Evolutionary conservation across 2,113 vertebrate species (phyloP).

Genomic region (Dasypus novemcinctus): DNA sequence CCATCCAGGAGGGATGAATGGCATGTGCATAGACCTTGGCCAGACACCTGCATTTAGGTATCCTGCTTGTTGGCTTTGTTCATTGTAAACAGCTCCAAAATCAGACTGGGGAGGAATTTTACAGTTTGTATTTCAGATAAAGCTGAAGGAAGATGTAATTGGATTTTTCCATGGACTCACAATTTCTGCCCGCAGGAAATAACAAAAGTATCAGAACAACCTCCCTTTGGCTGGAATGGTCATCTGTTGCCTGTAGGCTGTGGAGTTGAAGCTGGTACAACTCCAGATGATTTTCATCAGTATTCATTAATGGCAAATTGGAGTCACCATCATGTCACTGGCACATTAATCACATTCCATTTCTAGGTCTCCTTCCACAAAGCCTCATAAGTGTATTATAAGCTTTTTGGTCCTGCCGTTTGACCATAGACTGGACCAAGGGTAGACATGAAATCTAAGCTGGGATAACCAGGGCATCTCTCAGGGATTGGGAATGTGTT

Average conservation of each 20-base stretch:
- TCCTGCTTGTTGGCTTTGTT: neutral
- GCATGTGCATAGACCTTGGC: fast-evolving
- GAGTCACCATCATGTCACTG: fast-evolving
- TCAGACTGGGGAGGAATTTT: neutral
- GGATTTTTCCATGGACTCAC: neutral
- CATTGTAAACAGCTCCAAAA: neutral
- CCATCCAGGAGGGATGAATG: neutral
- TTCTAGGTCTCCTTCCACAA: neutral
- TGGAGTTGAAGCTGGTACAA: neutral
- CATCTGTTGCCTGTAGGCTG: neutral
- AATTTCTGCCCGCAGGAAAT: neutral
- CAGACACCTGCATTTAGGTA: fast-evolving
- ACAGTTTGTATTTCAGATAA: neutral
- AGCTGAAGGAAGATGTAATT: neutral
- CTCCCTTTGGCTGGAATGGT: neutral
- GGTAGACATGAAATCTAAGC: neutral
- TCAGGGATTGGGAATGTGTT: neutral
- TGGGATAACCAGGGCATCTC: neutral
- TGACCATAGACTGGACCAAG: no score
- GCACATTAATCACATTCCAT: no score
- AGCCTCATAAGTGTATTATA: neutral
- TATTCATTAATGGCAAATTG: neutral
- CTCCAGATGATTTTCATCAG: neutral
- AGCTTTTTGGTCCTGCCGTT: neutral
- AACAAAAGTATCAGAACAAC: neutral